Conservation (phyloP, 2,888 invertebrate species). For the Platerodrilus igneus region DNA sequence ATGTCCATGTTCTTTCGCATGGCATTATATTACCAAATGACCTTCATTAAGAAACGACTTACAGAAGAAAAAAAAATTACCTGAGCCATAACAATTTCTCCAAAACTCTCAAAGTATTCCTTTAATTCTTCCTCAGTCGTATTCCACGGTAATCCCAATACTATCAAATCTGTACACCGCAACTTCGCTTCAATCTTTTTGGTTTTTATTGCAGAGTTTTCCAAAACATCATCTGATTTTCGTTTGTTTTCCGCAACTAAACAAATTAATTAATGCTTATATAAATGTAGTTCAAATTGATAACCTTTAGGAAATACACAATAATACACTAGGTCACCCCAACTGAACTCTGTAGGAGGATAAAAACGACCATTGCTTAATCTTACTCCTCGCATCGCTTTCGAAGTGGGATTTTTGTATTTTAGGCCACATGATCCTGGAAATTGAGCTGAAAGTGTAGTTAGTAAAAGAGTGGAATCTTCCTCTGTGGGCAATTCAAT, state of each 20-base stretch:
- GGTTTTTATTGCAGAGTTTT: constrained; percentile 90
- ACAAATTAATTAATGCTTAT: constrained; percentile 3
- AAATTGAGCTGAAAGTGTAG: constrained; percentile 93
- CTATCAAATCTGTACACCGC: constrained; percentile 94
- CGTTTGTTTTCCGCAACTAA: constrained; percentile 93
- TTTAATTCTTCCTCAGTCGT: constrained; percentile 91
- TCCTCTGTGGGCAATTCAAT: constrained; percentile 94
- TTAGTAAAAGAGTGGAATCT: constrained; percentile 84
- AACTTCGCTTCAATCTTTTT: constrained; percentile 89
- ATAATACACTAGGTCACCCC: constrained; percentile 75
- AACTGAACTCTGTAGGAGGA: constrained; percentile 78
- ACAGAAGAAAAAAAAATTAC: too few species aligned
- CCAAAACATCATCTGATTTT: constrained; percentile 90
- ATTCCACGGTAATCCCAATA: constrained; percentile 96
- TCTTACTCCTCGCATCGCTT: constrained; percentile 81
- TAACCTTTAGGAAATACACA: too few species aligned
- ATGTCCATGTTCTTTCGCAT: too few species aligned
- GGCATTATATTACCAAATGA: too few species aligned
- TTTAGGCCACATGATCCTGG: constrained; percentile 96
- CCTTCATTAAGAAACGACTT: too few species aligned
- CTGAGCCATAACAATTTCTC: too few species aligned
- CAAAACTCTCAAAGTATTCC: constrained; percentile 95
- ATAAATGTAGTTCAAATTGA: too few species aligned
- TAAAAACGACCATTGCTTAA: constrained; percentile 87
- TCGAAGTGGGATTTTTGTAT: constrained; percentile 88